phyloP scores from a whole-genome alignment of 2,888 invertebrate genomes.

The Tenthredo notha region DNA sequence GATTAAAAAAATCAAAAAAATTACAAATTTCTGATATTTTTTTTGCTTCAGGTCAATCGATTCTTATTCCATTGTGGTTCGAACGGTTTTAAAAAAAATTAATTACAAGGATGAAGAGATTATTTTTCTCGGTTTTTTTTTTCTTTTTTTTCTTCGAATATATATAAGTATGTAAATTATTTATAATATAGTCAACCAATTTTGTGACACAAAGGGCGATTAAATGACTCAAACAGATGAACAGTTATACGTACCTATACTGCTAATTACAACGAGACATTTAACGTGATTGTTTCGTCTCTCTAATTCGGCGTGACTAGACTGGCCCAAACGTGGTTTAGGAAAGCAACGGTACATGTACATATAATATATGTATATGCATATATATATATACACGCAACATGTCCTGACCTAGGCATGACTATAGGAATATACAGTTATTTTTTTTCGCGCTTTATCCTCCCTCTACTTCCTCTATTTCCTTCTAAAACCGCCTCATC shows the following conservation, averaged over 20 bases:
- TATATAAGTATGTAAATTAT: too few relatives aligned
- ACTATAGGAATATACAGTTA: slow-evolving; percentile 36
- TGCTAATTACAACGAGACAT: neutral
- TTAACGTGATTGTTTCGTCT: slow-evolving; percentile 12
- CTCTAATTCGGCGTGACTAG: slow-evolving; percentile 32
- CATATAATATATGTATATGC: neutral
- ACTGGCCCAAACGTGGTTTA: neutral
- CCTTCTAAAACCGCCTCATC: neutral
- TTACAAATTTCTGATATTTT: neutral
- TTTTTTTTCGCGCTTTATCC: neutral
- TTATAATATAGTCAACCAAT: neutral
- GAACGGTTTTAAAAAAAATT: neutral
- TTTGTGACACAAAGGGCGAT: slow-evolving; percentile 46
- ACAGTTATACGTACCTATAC: slow-evolving; percentile 27
- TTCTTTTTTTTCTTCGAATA: too few relatives aligned
- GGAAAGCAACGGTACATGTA: slow-evolving; percentile 19
- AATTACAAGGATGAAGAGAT: neutral
- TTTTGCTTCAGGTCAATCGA: neutral
- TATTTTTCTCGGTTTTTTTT: neutral
- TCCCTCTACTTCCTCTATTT: neutral
- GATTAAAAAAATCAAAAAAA: neutral
- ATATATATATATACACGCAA: neutral
- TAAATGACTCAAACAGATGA: neutral
- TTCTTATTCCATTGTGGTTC: neutral
- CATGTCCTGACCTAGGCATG: slow-evolving; percentile 17